phyloP scores from a whole-genome alignment of 2,113 vertebrate species.

The Spermophilus dauricus region DNA sequence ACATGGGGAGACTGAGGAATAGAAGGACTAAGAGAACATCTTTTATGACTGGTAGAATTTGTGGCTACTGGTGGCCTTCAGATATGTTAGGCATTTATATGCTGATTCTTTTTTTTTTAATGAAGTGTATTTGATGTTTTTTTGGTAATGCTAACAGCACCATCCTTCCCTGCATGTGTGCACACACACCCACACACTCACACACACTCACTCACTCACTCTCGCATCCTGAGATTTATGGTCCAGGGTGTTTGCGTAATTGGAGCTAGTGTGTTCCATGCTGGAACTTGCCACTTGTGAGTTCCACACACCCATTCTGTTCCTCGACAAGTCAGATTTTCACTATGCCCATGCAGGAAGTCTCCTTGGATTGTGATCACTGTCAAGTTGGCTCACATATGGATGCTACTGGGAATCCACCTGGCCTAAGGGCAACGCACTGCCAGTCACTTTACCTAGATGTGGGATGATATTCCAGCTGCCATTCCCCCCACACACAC shows the following conservation, averaged over 20 bases:
- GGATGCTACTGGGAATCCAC: background rate
- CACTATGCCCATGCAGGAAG: background rate
- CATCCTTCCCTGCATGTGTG: rapidly evolving
- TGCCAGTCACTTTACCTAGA: background rate
- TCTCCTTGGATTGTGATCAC: no score
- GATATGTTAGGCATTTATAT: background rate
- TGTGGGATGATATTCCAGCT: background rate
- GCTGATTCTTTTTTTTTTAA: no score
- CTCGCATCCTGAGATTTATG: background rate
- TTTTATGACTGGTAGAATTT: background rate
- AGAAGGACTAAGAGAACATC: background rate
- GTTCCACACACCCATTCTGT: background rate
- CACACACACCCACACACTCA: background rate
- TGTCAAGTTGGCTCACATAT: background rate
- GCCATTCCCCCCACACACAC: background rate
- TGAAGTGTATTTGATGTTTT: background rate
- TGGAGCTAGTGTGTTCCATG: background rate
- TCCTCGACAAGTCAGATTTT: background rate
- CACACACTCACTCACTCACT: background rate
- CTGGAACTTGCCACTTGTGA: background rate
- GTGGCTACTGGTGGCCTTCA: background rate
- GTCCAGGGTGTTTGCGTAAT: background rate
- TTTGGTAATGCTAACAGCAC: no score
- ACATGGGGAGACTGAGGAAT: no score
- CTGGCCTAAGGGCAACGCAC: background rate